Percentiles rank a stretch among this genome's conserved stretches.
Evolutionary conservation across 2,797 vertebrate genomes (phyloP).

Genomic region (Nasua narica): DNA sequence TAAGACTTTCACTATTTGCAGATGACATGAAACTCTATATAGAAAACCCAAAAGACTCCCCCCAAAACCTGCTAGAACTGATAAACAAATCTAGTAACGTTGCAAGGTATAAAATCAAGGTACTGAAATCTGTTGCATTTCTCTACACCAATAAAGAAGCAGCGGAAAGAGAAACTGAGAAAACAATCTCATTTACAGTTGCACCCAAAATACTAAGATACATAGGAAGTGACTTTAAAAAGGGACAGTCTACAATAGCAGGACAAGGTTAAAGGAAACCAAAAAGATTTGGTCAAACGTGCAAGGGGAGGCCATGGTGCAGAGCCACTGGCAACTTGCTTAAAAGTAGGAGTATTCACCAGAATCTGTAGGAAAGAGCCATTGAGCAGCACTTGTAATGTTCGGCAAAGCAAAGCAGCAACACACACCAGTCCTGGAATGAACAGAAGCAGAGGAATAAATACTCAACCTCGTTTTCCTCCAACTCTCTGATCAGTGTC

Average conservation of each 20-base stretch:
- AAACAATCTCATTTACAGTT: background rate
- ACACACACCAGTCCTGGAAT: background rate
- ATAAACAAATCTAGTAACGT: background rate
- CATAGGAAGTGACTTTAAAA: background rate
- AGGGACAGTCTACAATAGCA: background rate
- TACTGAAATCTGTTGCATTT: background rate
- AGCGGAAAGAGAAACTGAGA: background rate
- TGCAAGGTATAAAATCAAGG: background rate
- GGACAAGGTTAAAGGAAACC: background rate
- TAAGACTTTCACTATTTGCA: background rate
- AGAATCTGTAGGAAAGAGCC: background rate
- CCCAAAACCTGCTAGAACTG: background rate
- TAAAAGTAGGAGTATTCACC: background rate
- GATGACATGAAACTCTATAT: background rate
- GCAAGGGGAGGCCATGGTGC: background rate
- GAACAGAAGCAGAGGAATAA: background rate
- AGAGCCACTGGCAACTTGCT: background rate
- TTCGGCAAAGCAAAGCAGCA: too few relatives aligned
- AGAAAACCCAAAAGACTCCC: background rate
- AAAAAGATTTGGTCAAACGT: background rate
- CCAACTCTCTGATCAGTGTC: background rate
- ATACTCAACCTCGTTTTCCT: background rate
- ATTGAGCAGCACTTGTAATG: fast-evolving
- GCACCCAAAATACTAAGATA: background rate
- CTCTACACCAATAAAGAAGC: background rate